Evolutionary conservation across 2,797 vertebrate genomes (phyloP).

Genomic region (Myoxocephalus aenaeus): DNA sequence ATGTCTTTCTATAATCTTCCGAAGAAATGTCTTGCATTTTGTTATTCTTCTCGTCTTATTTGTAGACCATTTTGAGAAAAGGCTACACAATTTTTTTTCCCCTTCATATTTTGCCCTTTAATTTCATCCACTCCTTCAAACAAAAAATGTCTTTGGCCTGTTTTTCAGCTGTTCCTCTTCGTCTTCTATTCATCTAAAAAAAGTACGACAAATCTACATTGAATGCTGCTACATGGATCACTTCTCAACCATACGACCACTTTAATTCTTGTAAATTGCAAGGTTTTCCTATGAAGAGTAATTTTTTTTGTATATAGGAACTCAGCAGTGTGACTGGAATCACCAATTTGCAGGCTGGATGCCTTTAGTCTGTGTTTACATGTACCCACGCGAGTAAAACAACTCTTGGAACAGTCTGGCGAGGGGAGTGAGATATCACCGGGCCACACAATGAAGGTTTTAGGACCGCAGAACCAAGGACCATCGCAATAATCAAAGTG

Average conservation of each 20-base stretch:
- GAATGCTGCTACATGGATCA: constrained; percentile 21
- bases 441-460: constrained; percentile 57
- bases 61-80: constrained; percentile 26
- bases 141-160: constrained; percentile 31
- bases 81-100: no score
- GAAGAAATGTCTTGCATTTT: constrained; percentile 37
- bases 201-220: constrained; percentile 4
- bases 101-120: constrained; percentile 6
- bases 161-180: constrained; percentile 30
- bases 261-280: constrained; percentile 66
- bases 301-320: constrained; percentile 66
- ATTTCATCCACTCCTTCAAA: constrained; percentile 22
- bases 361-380: constrained; percentile 77
- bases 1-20: background rate
- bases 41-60: constrained; percentile 22
- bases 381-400: constrained; percentile 72
- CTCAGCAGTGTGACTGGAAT: constrained; percentile 65
- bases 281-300: constrained; percentile 58
- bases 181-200: constrained; percentile 19
- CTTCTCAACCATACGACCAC: constrained; percentile 32
- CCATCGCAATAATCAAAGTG: background rate
- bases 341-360: constrained; percentile 72
- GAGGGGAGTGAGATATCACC: constrained; percentile 46
- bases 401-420: constrained; percentile 55
- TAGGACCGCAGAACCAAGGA: constrained; percentile 27